phyloP scores from a whole-genome alignment of 2,888 invertebrate genomes.

The Phengaris arion region DNA sequence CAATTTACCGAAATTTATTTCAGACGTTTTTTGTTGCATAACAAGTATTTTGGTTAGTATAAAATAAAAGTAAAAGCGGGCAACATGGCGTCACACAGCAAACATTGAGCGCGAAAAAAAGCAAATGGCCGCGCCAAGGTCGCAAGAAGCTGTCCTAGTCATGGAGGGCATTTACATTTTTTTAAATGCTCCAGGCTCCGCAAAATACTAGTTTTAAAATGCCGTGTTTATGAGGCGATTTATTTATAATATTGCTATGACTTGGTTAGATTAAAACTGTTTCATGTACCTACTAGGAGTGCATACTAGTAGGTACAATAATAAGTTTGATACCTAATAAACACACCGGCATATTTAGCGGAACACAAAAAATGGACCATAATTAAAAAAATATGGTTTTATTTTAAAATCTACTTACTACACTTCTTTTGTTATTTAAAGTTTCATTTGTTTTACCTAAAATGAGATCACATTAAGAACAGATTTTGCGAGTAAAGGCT shows the following conservation, averaged over 20 bases:
- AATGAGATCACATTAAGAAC: too few species aligned
- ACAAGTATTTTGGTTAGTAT: constrained; percentile 59
- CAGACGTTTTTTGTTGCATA: constrained; percentile 57
- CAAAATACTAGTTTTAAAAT: constrained; percentile 51
- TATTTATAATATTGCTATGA: constrained; percentile 32
- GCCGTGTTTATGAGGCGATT: constrained; percentile 39
- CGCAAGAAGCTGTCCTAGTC: constrained; percentile 77
- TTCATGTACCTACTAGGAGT: too few species aligned
- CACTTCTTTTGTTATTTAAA: too few species aligned
- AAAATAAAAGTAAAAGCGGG: constrained; percentile 60
- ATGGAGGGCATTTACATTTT: constrained; percentile 74
- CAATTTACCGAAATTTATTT: background rate
- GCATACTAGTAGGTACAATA: too few species aligned
- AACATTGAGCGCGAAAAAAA: constrained; percentile 76
- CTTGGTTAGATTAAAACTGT: too few species aligned
- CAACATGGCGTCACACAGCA: constrained; percentile 68
- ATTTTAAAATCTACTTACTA: too few species aligned
- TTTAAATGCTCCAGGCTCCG: constrained; percentile 59
- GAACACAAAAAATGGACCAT: too few species aligned
- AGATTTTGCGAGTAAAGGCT: too few species aligned
- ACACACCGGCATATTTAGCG: too few species aligned
- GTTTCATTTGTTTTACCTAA: too few species aligned
- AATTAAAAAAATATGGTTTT: too few species aligned
- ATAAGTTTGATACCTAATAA: too few species aligned
- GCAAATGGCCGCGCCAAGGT: constrained; percentile 75